Conservation (phyloP, 2,888 invertebrate species). For the Drosophila acutilabella region DNA sequence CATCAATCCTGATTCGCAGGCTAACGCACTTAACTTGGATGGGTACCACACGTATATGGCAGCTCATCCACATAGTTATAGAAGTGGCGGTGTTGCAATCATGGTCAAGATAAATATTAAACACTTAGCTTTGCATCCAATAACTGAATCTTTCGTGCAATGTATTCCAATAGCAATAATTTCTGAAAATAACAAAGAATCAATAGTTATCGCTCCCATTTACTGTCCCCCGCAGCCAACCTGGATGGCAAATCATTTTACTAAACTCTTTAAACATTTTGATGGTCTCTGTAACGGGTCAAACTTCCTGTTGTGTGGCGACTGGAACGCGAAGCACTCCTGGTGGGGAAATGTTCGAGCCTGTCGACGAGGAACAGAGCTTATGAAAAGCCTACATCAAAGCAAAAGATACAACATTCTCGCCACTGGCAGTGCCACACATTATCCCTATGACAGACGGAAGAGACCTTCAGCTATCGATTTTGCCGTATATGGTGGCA, state of each 20-base stretch:
- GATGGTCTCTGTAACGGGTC: not conserved
- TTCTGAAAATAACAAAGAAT: not conserved
- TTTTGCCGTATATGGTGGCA: not conserved
- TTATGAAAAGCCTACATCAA: too few species aligned
- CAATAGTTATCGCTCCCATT: not conserved
- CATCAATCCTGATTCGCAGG: too few species aligned
- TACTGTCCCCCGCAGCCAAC: not conserved
- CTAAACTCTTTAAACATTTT: not conserved
- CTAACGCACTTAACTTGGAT: too few species aligned
- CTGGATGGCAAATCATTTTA: not conserved
- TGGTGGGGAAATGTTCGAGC: constrained; percentile 5
- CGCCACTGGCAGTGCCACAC: not conserved
- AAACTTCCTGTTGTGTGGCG: not conserved
- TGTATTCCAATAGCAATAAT: not conserved
- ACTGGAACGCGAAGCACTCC: constrained; percentile 5
- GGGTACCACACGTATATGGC: not conserved
- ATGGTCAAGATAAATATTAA: not conserved
- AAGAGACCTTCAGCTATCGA: constrained; percentile 5
- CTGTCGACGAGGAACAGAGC: not conserved
- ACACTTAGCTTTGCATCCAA: not conserved
- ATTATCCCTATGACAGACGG: not conserved
- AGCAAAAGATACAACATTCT: not conserved
- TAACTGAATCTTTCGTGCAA: not conserved
- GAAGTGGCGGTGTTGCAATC: not conserved
- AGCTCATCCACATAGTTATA: not conserved